A percentile compares a stretch with the other conserved stretches of the same genome.
phyloP scores from a whole-genome alignment of 2,888 invertebrate genomes.

The Lasioglossum marginatum region DNA sequence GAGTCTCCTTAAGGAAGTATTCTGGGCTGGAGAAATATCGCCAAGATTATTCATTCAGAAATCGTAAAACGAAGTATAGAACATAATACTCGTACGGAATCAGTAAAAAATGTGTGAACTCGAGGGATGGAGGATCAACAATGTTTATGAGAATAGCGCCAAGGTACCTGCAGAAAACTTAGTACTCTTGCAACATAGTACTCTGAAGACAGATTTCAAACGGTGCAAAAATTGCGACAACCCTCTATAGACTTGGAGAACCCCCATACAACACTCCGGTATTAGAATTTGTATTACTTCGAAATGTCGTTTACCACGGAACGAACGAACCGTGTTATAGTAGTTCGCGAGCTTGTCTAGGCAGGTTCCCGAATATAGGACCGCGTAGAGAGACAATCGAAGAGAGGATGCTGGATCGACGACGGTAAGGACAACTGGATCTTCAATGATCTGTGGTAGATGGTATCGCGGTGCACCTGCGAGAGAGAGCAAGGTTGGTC shows the following conservation, averaged over 20 bases:
- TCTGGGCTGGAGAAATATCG: not conserved
- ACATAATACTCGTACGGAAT: not conserved
- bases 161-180: not conserved
- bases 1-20: not conserved
- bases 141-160: not conserved
- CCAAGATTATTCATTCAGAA: no score
- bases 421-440: conserved; percentile 3
- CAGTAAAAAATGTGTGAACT: not conserved
- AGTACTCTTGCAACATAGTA: no score
- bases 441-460: conserved; percentile 39
- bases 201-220: not conserved
- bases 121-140: not conserved
- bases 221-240: not conserved
- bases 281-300: not conserved
- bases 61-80: no score
- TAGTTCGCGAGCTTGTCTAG: not conserved
- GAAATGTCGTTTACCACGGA: not conserved
- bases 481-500: conserved; percentile 39
- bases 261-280: not conserved
- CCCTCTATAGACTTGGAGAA: not conserved
- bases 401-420: not conserved
- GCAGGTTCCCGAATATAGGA: not conserved
- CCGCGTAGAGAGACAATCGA: not conserved
- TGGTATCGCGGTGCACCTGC: conserved; percentile 56
- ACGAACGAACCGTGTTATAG: not conserved